A percentile compares a stretch with the other conserved stretches of the same genome.
phyloP scores from a whole-genome alignment of 2,113 vertebrate genomes.

The Oriolus oriolus region DNA sequence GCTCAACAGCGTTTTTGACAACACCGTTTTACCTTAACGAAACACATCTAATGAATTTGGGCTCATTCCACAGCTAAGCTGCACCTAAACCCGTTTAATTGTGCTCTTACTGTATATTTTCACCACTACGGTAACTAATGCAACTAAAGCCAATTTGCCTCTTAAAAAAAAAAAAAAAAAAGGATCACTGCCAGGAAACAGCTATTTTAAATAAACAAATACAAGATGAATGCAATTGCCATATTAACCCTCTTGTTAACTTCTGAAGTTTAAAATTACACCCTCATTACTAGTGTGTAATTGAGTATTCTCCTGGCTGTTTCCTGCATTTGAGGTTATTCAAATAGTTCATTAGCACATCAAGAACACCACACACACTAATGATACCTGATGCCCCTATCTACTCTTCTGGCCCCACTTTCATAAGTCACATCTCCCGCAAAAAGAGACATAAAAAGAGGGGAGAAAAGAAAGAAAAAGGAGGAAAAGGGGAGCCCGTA shows the following conservation, averaged over 20 bases:
- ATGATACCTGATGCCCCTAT: slow-evolving; percentile 33
- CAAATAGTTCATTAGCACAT: slow-evolving; percentile 47
- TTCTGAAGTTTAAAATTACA: slow-evolving; percentile 63
- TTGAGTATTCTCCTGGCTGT: slow-evolving; percentile 43
- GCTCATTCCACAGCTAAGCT: not conserved
- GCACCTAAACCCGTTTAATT: not conserved
- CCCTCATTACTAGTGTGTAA: slow-evolving; percentile 34
- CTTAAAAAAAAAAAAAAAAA: not conserved
- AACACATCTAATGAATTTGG: not conserved
- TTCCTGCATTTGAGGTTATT: slow-evolving; percentile 58
- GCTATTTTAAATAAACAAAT: slow-evolving; percentile 56
- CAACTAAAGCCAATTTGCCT: slow-evolving; percentile 9
- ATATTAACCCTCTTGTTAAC: slow-evolving; percentile 51
- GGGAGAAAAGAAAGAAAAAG: not conserved
- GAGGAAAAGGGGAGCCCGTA: not conserved
- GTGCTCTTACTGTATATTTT: slow-evolving; percentile 9
- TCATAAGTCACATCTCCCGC: not conserved
- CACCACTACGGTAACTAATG: not conserved
- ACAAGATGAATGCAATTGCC: slow-evolving; percentile 56
- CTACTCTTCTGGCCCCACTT: not conserved
- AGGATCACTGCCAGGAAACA: slow-evolving; percentile 45
- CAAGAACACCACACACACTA: slow-evolving; percentile 13
- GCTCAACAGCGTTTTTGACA: not conserved
- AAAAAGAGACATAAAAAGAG: not conserved
- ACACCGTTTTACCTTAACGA: not conserved